phyloP scores from a whole-genome alignment of 2,888 invertebrate species.

The Coelopa pilipes region DNA sequence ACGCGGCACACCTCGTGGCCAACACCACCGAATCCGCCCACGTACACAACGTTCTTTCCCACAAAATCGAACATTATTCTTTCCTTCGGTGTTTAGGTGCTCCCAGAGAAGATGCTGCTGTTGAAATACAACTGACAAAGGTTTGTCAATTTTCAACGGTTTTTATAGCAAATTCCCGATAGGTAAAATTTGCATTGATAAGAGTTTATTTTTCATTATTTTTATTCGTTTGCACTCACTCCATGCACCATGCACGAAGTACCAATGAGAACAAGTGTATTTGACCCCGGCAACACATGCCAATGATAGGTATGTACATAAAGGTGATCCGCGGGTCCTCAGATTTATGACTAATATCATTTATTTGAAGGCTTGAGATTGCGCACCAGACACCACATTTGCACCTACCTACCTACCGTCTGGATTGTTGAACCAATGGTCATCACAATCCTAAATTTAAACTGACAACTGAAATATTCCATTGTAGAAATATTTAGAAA shows the following conservation, averaged over 20 bases:
- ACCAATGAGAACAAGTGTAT: too few relatives aligned
- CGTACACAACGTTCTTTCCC: slow-evolving; percentile 60
- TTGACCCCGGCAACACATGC: neutral
- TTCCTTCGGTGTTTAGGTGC: neutral
- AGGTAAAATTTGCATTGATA: slow-evolving; percentile 24
- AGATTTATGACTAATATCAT: slow-evolving; percentile 26
- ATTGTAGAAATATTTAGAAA: too few relatives aligned
- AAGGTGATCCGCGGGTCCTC: slow-evolving; percentile 19
- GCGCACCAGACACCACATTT: neutral
- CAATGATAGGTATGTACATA: slow-evolving; percentile 3
- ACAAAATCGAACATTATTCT: slow-evolving; percentile 58
- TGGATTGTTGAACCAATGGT: too few relatives aligned
- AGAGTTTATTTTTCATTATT: slow-evolving; percentile 14
- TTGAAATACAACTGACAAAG: slow-evolving; percentile 37
- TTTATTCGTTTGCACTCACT: neutral
- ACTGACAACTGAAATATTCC: too few relatives aligned
- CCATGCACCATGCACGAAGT: too few relatives aligned
- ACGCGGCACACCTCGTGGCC: slow-evolving; percentile 58
- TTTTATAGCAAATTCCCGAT: slow-evolving; percentile 33
- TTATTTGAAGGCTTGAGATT: slow-evolving; percentile 23
- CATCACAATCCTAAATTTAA: too few relatives aligned
- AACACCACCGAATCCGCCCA: slow-evolving; percentile 58
- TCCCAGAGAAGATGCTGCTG: slow-evolving; percentile 10
- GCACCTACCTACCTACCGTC: too few relatives aligned
- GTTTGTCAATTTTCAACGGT: neutral